Conservation (phyloP, 2,113 vertebrate species). For the Myrmophylax atrothorax region DNA sequence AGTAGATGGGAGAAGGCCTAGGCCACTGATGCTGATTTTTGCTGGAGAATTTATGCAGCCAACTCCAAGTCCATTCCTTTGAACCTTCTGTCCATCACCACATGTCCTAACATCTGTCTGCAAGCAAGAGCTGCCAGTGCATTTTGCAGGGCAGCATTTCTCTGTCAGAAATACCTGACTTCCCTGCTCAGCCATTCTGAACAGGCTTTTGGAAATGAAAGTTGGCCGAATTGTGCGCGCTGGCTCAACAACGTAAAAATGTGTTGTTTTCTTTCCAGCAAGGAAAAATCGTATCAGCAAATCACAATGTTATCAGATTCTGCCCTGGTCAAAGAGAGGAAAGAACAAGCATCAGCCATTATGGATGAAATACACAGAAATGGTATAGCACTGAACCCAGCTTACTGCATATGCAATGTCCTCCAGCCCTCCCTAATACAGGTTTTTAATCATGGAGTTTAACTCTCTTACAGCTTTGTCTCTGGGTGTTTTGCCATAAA, state of each 20-base stretch:
- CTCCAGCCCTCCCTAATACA: background rate
- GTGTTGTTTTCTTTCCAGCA: conserved; percentile 74
- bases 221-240: background rate
- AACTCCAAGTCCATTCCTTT: background rate
- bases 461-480: conserved; percentile 54
- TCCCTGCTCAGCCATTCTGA: background rate
- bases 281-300: conserved; percentile 51
- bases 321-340: conserved; percentile 86
- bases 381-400: conserved; percentile 76
- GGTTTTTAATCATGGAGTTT: conserved; percentile 58
- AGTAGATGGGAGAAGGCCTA: conserved; percentile 12
- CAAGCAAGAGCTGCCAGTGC: background rate
- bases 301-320: conserved; percentile 84
- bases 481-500: conserved; percentile 76
- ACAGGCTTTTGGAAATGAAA: background rate
- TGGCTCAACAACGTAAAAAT: conserved; percentile 42
- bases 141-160: background rate
- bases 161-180: background rate
- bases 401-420: conserved; percentile 2
- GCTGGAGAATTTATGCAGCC: background rate
- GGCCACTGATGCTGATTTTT: background rate
- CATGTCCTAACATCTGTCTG: background rate
- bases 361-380: conserved; percentile 88
- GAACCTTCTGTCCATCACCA: background rate
- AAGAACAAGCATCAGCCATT: conserved; percentile 90